Evolutionary conservation across 2,797 vertebrate genomes (phyloP), one percentile per base, ranked within the genome.

Genomic region (Calcarius lapponicus): DNA sequence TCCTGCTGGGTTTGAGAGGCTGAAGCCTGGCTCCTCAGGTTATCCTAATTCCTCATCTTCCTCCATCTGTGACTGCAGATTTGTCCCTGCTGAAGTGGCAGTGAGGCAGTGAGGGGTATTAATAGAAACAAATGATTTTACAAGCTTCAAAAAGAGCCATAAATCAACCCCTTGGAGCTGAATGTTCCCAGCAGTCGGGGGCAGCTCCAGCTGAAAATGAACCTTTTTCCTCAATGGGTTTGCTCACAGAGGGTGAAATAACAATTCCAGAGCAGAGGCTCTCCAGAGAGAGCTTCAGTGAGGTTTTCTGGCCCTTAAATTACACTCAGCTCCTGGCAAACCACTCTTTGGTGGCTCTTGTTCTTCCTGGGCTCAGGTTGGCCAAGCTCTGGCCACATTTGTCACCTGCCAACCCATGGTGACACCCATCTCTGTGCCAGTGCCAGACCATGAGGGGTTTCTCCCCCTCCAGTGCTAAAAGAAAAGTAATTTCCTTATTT

Each of bases 91-190:
- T 34, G 45, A 70, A 50, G 76, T 8, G 57, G 83, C 91, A 92
- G 40, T 3, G 29, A 84, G 80, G 88, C 57, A 2, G 34, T 17
- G 84, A 69, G 31, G 2, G n/a, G 64, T 32, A 54, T 88, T 91
- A 93, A 94, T 56, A 72, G 74, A 82, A 93, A 82, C 71, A 93
- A 94, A 93, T 70, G n/a, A 69, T 66, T 70, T 66, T 73, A 87
- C 94, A 95, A 89, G 78, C 84, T 34, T 38, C 84, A 36, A 7
- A 61, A 92, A 70, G n/a, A 11, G 86, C 78, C 81, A n/a, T 65
- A 71, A 80, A 88, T 71, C 82, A 29, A 32, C 19, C 19, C 71
- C 65, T 34, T 1, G 4, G 25, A 79, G 87, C 60, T 43, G 9
- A 28, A 40, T 48, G 78, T 58, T 69, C 81, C 5, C 22, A 53